Evolutionary conservation across 1,140 invertebrate genomes (phyloP), one percentile per base, ranked within the genome.

Genomic region (Planococcus citri): DNA sequence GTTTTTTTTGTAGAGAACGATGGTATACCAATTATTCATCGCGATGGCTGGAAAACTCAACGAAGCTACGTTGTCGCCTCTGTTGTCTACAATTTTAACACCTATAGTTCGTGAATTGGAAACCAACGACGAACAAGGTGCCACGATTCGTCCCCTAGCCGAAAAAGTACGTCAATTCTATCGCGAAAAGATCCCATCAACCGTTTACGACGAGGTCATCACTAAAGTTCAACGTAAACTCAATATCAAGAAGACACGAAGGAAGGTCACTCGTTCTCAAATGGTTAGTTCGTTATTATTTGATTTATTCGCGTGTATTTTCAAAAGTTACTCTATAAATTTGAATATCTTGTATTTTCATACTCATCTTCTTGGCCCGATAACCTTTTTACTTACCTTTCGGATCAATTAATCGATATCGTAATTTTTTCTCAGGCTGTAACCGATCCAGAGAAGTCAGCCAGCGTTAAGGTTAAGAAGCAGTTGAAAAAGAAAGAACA

Each of bases 21-120:
- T 83, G 69, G 80, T 87, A 20, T 90, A 90, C 70, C 87, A 88
- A 72, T 90, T 86, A 78, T 82, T 88, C n/a, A 88, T 85, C 29
- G 87, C 85, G 0, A 73, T 90, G 12, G 75, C 81, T 21, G 76
- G 83, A 3, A 81, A 84, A 51, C 76, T 89, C 12, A 82, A 82
- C 4, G 72, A 82, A 25, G 79, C 84, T 0, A 76, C 78, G 37
- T 72, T 91, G 6, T 74, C 78, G 0, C 75, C 79, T 1, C 74
- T 87, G 67, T 74, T 87, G 17, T 78, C 78, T 69, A 78, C 82
- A 68, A 78, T 90, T 14, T 77, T 91, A 70, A 82, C 84, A 25
- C 83, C 87, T 1, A 74, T 92, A 4, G 83, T 86, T 9, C 80
- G 88, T 68, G 89, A 91, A 78, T 82, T 87, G 79, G 78, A 81